phyloP scores from a whole-genome alignment of 2,797 vertebrate genomes.

The Poliocrania exsul region DNA sequence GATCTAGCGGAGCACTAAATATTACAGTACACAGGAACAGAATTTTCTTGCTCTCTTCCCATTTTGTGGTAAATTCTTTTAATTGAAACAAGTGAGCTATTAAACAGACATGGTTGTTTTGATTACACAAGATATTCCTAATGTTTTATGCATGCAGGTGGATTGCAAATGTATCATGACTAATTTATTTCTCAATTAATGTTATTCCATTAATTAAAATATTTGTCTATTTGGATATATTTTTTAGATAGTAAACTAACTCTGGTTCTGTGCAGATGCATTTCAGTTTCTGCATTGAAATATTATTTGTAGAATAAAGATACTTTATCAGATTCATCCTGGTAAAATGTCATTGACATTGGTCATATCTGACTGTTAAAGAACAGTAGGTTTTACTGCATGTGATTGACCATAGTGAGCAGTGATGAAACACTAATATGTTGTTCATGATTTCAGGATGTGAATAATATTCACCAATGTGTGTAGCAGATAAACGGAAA shows the following conservation, averaged over 20 bases:
- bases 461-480: neutral
- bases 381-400: neutral
- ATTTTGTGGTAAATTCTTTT: neutral
- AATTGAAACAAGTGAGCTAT: conserved; percentile 9
- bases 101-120: conserved; percentile 18
- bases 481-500: neutral
- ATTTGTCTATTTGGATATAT: conserved; percentile 28
- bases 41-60: conserved; percentile 1
- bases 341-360: neutral
- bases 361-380: neutral
- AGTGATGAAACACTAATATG: neutral
- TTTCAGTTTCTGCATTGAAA: conserved; percentile 14
- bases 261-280: neutral
- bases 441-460: neutral
- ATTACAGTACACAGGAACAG: neutral
- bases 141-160: conserved; percentile 50
- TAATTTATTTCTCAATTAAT: conserved; percentile 61
- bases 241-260: neutral
- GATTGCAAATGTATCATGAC: conserved; percentile 40
- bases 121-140: conserved; percentile 38
- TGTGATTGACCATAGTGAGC: neutral
- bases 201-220: conserved; percentile 52
- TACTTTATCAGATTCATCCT: neutral
- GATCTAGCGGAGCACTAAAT: neutral
- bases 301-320: neutral